phyloP scores from a whole-genome alignment of 2,113 vertebrate species.

The Sakesphorus luctuosus region DNA sequence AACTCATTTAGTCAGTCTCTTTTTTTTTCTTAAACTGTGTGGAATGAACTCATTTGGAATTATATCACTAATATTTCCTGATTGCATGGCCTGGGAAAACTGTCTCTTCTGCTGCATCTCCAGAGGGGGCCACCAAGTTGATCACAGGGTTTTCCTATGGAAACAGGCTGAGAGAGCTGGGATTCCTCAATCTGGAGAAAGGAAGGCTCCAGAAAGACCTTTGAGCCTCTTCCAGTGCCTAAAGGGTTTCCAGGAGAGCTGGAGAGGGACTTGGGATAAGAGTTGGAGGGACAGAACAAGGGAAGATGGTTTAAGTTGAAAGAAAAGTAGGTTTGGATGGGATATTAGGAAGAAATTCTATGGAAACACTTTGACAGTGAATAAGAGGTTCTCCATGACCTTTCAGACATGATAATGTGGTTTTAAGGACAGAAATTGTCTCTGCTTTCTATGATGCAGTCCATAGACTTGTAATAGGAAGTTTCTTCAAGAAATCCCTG shows the following conservation, averaged over 20 bases:
- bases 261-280: background rate
- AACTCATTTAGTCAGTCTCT: background rate
- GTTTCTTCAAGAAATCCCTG: background rate
- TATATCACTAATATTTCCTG: background rate
- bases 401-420: background rate
- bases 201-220: background rate
- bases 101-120: background rate
- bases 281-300: background rate
- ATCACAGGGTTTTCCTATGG: background rate
- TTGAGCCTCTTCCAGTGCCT: fast-evolving
- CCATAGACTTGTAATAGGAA: background rate
- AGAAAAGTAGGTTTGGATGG: fast-evolving
- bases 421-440: background rate
- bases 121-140: fast-evolving
- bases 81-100: background rate
- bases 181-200: background rate
- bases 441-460: background rate
- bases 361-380: too few species aligned
- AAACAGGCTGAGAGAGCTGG: background rate
- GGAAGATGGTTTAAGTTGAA: background rate
- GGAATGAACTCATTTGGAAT: background rate
- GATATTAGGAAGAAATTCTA: background rate
- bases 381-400: background rate
- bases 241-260: background rate
- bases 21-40: background rate